Evolutionary conservation across 2,888 invertebrate species (phyloP).

Genomic region (Agonopterix heracliana): DNA sequence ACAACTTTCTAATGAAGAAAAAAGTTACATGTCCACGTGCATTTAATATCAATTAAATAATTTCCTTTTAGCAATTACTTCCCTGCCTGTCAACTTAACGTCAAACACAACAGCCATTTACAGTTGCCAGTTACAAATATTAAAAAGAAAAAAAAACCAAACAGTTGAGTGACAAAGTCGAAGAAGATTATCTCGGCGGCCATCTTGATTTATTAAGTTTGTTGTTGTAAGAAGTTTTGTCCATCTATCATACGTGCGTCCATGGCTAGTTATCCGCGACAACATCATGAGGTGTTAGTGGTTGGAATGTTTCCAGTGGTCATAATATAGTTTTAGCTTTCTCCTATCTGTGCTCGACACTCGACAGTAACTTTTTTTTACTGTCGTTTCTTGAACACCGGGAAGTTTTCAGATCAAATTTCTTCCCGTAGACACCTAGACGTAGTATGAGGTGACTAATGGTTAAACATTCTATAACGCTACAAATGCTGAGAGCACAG

Average conservation of each 20-base stretch:
- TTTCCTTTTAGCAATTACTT: background rate
- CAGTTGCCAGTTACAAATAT: slow-evolving; percentile 14
- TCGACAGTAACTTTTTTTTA: no score
- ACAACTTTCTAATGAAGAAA: no score
- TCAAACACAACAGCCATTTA: slow-evolving; percentile 18
- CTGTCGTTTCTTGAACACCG: no score
- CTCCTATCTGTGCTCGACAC: background rate
- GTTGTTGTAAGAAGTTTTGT: slow-evolving; percentile 40
- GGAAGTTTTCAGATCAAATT: no score
- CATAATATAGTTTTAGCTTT: background rate
- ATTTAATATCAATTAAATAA: no score
- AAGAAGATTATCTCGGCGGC: slow-evolving; percentile 42
- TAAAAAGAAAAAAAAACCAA: slow-evolving; percentile 33
- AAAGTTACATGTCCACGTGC: no score
- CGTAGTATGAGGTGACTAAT: no score
- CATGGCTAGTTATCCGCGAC: slow-evolving; percentile 32
- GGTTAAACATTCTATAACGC: no score
- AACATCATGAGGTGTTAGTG: slow-evolving; percentile 34
- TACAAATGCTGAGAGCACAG: no score
- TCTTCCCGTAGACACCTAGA: no score
- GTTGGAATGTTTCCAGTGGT: background rate
- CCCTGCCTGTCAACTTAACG: slow-evolving; percentile 41
- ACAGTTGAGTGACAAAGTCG: slow-evolving; percentile 54
- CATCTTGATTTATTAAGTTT: slow-evolving; percentile 57
- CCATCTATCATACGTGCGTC: slow-evolving; percentile 46